Evolutionary conservation across 2,888 invertebrate genomes (phyloP), one percentile per base, ranked within the genome.

Genomic region (Pyrocoelia pectoralis): DNA sequence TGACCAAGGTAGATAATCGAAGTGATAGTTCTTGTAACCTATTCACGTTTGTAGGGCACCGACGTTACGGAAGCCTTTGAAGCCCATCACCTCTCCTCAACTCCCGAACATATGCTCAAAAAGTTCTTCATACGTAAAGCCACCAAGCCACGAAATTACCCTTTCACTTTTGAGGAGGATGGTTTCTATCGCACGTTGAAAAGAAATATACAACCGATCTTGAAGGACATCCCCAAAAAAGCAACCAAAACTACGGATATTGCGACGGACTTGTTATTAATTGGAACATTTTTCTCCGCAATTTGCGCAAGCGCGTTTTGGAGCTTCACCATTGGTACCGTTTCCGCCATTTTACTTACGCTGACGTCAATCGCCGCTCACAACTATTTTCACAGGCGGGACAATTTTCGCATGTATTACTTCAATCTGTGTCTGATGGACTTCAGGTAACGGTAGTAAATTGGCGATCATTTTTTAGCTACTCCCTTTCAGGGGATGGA

Each of bases 31-130:
- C 28, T n/a, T 10, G 10, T 12, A 17, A 43, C 12, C 12, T n/a
- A n/a, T 63, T 18, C 12, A 41, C 40, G 12, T 2, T 41, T 62
- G 10, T 49, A 64, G 59, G 59, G 64, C 10, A 64, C 64, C 3
- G 64, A 94, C 72, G 91, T 93, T 61, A 93, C 93, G 0, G 93
- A 93, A 81, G 87, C 89, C 3, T 93, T 92, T 73, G 91, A 92
- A 83, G 80, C 84, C 0, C 90, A 92, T 77, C 93, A 94, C 77
- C 74, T 92, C 33, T 83, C 85, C 3, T 80, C 81, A 1, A 6
- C 28, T 0, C 79, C 88, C 0, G 84, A 86, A 72, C 84, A 84
- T 69, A 74, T 90, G 60, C 78, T 93, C 4, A 81, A 83, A 10
- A 90, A 89, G 73, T 93, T 85, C 74, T 89, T 85, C 76, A 83